A percentile compares a stretch with the other conserved stretches of the same genome.
Conservation (phyloP, 2,113 vertebrate genomes). For the Neodontobutis hainanensis region DNA sequence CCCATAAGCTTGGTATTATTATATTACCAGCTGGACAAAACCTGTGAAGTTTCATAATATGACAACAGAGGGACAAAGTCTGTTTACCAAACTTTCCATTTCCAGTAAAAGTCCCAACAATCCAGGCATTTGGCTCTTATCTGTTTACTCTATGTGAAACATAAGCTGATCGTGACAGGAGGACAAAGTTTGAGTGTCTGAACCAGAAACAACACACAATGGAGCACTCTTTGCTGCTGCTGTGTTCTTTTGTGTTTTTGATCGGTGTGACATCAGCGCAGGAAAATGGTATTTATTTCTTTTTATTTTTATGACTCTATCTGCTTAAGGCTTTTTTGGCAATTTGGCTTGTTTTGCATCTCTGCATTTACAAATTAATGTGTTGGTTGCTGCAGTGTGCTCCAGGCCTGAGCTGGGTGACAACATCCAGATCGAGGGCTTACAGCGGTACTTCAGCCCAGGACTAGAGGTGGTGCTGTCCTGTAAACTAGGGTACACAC, state of each 20-base stretch:
- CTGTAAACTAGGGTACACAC: constrained; percentile 79
- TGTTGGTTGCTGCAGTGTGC: constrained; percentile 79
- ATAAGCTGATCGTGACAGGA: constrained; percentile 37
- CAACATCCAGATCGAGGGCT: constrained; percentile 56
- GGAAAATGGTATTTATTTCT: constrained; percentile 45
- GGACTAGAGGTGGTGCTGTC: constrained; percentile 75
- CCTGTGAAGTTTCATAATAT: too few species aligned
- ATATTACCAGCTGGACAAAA: too few species aligned
- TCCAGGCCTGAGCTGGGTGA: constrained; percentile 68
- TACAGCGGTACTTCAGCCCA: constrained; percentile 73
- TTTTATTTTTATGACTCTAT: not conserved
- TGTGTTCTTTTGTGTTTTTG: constrained; percentile 31
- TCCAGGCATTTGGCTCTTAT: constrained; percentile 30
- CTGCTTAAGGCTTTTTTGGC: not conserved
- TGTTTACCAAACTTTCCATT: constrained; percentile 9
- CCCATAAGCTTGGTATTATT: too few species aligned
- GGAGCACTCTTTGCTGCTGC: constrained; percentile 43
- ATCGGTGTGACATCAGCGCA: constrained; percentile 7
- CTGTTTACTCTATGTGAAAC: constrained; percentile 49
- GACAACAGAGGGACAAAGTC: constrained; percentile 30
- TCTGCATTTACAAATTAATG: not conserved
- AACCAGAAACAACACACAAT: constrained; percentile 35
- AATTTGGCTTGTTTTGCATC: too few species aligned
- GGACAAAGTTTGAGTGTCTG: not conserved
- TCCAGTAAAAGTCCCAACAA: constrained; percentile 36